Evolutionary conservation across 1,140 invertebrate genomes (phyloP), one percentile per base, ranked within the genome.

Genomic region (Micrasema longulum): DNA sequence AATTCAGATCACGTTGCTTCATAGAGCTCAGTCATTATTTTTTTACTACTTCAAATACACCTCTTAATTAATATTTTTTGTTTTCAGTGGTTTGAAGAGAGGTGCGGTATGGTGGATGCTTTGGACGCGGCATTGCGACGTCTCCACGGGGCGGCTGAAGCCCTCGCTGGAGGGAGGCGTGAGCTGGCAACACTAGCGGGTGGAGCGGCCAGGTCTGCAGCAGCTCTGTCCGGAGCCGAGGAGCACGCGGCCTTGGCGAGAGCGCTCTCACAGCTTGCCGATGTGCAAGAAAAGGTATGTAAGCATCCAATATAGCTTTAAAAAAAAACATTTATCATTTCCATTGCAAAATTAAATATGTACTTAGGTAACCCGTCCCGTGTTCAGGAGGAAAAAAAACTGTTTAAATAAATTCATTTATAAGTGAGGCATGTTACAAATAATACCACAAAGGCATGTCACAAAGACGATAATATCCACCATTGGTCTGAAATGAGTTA

Each of bases 41-140:
- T n/a, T n/a, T n/a, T n/a, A n/a, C n/a, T n/a, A n/a, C n/a, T n/a
- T n/a, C n/a, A n/a, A n/a, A n/a, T n/a, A n/a, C n/a, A n/a, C n/a
- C n/a, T n/a, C 16, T 10, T 11, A 3, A 48, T 48, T 16, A 16
- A n/a, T n/a, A n/a, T n/a, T n/a, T n/a, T n/a, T 5, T 31, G 18
- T 36, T 74, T 80, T 7, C 83, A 98, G 95, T 99, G 98, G 98
- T 99, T 99, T 86, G 97, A 99, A 81, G 97, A 99, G 80, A 97
- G 96, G 79, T 91, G 93, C 16, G 89, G 91, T 16, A 94, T 98
- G 82, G 90, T 99, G 63, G 97, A 99, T 78, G 92, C 92, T 48
- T 84, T 99, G 22, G 97, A 99, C 81, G 88, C 88, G 18, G 94
- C 98, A 76, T 85, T 99, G 26, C 87, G 94, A 41, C 95, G 97